phyloP scores from a whole-genome alignment of 2,113 vertebrate genomes.

The Scartelaos histophorus region DNA sequence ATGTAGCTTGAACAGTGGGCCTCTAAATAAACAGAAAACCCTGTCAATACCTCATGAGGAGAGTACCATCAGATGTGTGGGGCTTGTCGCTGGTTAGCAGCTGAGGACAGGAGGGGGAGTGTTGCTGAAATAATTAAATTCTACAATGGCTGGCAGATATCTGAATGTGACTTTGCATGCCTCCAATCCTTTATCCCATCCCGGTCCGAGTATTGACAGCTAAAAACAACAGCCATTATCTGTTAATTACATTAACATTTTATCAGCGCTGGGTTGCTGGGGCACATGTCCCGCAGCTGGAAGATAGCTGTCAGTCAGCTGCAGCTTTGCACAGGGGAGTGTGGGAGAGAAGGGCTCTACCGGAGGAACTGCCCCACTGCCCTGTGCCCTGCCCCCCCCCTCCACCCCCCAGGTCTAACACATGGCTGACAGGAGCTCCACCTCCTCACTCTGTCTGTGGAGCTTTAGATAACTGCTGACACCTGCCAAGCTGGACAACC shows the following conservation, averaged over 20 bases:
- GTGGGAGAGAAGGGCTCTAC: slow-evolving; percentile 29
- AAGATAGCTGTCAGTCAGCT: slow-evolving; percentile 82
- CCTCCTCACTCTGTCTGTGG: slow-evolving; percentile 63
- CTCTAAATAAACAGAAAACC: slow-evolving; percentile 16
- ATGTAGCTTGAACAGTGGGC: slow-evolving; percentile 26
- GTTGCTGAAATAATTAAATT: slow-evolving; percentile 80
- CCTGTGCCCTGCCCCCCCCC: slow-evolving; percentile 49
- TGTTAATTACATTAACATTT: slow-evolving; percentile 90
- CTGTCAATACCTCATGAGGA: slow-evolving; percentile 52
- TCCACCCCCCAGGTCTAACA: slow-evolving; percentile 62
- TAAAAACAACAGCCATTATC: slow-evolving; percentile 88
- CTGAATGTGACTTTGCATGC: slow-evolving; percentile 84
- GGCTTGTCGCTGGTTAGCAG: slow-evolving; percentile 49
- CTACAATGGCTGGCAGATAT: slow-evolving; percentile 82
- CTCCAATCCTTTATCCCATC: slow-evolving; percentile 80
- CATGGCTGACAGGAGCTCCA: slow-evolving; percentile 62
- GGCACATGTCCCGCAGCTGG: slow-evolving; percentile 72
- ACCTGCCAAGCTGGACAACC: slow-evolving; percentile 65
- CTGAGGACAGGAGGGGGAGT: slow-evolving; percentile 64
- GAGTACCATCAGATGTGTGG: slow-evolving; percentile 49
- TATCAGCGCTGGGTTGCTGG: slow-evolving; percentile 75
- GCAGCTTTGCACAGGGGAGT: slow-evolving; percentile 26
- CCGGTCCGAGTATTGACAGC: slow-evolving; percentile 81
- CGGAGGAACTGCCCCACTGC: slow-evolving; percentile 50
- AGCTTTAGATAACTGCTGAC: slow-evolving; percentile 74